These are phyloP conservation scores for Microdon myrmicae DNA, from an alignment of 2,888 invertebrate species.

Conservation along the genomic window DNA sequence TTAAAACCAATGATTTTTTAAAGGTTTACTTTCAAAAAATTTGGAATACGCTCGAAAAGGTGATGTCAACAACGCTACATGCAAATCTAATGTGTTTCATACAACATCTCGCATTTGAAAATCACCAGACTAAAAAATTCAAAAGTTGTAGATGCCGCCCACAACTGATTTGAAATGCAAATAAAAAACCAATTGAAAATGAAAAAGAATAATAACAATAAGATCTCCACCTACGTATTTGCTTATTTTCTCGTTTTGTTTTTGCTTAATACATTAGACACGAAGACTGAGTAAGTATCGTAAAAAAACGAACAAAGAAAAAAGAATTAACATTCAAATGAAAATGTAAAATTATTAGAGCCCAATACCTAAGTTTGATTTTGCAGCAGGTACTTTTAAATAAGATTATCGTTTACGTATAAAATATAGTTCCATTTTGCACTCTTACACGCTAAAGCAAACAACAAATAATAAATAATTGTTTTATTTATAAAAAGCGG, in stretches of 20 bases:
- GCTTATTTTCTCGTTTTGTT: conserved; percentile 27
- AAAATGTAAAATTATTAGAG: conserved; percentile 29
- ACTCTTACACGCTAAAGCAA: conserved; percentile 36
- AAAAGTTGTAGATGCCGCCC: conserved; percentile 14
- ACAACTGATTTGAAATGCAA: too few species aligned
- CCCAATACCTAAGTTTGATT: conserved; percentile 26
- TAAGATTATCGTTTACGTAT: conserved; percentile 28
- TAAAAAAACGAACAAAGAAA: conserved; percentile 28
- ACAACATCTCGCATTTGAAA: too few species aligned
- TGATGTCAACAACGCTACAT: conserved; percentile 34
- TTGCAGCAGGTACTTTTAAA: conserved; percentile 22
- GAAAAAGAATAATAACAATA: too few species aligned
- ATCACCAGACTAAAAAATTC: conserved; percentile 12
- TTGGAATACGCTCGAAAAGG: conserved; percentile 9
- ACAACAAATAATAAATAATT: conserved; percentile 30
- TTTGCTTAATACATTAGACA: conserved; percentile 36
- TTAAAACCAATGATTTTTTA: neutral
- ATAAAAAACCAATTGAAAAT: too few species aligned
- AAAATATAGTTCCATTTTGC: conserved; percentile 15
- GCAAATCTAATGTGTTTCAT: conserved; percentile 36
- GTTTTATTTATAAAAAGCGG: too few species aligned
- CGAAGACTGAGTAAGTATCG: conserved; percentile 1
- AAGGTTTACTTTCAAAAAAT: conserved; percentile 12
- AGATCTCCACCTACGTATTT: conserved; percentile 24
- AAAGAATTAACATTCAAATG: conserved; percentile 45